phyloP scores from a whole-genome alignment of 2,888 invertebrate genomes.

The Andrena minutula region DNA sequence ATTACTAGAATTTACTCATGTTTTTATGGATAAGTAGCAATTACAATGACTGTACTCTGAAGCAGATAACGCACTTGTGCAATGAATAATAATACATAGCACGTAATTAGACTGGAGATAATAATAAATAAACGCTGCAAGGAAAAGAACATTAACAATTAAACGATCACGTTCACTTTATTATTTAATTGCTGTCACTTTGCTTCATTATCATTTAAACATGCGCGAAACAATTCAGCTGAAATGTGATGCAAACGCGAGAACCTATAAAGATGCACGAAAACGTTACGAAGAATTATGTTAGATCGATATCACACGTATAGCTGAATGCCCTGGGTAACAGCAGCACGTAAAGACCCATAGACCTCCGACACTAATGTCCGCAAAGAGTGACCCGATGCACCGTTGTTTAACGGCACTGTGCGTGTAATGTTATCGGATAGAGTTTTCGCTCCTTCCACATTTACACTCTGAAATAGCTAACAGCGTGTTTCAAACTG shows the following conservation, averaged over 20 bases:
- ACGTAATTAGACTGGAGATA: too few relatives aligned
- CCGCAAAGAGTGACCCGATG: constrained; percentile 56
- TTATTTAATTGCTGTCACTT: too few relatives aligned
- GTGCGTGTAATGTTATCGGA: constrained; percentile 62
- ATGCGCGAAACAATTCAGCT: too few relatives aligned
- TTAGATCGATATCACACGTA: constrained; percentile 46
- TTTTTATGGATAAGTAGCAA: too few relatives aligned
- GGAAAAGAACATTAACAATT: too few relatives aligned
- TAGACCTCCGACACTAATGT: constrained; percentile 29
- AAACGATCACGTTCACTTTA: too few relatives aligned
- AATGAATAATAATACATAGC: too few relatives aligned
- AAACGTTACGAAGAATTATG: not conserved
- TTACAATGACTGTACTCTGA: too few relatives aligned
- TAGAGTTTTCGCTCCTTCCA: constrained; percentile 42
- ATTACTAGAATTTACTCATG: too few relatives aligned
- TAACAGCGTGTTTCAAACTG: not conserved
- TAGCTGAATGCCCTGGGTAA: not conserved
- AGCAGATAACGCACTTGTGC: too few relatives aligned
- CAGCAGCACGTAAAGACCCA: constrained; percentile 7
- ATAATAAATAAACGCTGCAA: too few relatives aligned
- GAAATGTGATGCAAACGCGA: not conserved
- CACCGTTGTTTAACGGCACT: constrained; percentile 76
- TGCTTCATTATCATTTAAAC: too few relatives aligned
- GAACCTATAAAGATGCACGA: not conserved
- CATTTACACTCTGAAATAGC: not conserved